Evolutionary conservation across 2,888 invertebrate species (phyloP), one percentile per base, ranked within the genome.

Genomic region (Agrochola litura): DNA sequence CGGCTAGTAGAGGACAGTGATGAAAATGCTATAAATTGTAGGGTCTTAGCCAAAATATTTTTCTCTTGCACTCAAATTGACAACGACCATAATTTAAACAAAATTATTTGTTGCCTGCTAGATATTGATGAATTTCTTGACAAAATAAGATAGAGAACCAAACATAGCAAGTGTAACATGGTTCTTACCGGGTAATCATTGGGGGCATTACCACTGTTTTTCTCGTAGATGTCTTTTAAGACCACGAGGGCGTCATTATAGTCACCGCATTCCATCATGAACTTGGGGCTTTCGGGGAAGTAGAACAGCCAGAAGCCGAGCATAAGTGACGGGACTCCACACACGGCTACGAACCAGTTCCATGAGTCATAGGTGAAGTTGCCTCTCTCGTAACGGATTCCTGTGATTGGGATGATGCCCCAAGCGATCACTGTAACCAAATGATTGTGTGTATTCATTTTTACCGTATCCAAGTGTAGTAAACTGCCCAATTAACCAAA

Each of bases 281-380:
- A 98, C 93, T 98, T 98, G 2, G 98, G 98, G 91, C 98, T 98
- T 94, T 98, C 98, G 0, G 98, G 98, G 94, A 98, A 98, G 78
- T 97, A 96, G 87, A 98, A 97, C 14, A 98, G 94, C 98, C 98
- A 98, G 82, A 98, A 95, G 76, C 96, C 98, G 58, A 98, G 97
- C 86, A 97, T 84, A 37, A 98, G 95, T 83, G 98, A 98, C 0
- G 98, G 98, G 6, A 98, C 86, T 6, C 98, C 98, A 93, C 98
- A 98, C 0, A 98, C 97, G 0, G 98, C 97, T 54, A 98, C 98
- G 93, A 98, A 98, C 92, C 98, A 97, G 95, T 98, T 98, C 98
- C 98, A 98, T 43, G 98, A 98, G 88, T 98, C 97, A 93, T 98
- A 98, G 37, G 97, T 97, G 94, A 98, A 98, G 69, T 89, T 84